Conservation (phyloP, 2,888 invertebrate genomes). For the Mythimna loreyi region DNA sequence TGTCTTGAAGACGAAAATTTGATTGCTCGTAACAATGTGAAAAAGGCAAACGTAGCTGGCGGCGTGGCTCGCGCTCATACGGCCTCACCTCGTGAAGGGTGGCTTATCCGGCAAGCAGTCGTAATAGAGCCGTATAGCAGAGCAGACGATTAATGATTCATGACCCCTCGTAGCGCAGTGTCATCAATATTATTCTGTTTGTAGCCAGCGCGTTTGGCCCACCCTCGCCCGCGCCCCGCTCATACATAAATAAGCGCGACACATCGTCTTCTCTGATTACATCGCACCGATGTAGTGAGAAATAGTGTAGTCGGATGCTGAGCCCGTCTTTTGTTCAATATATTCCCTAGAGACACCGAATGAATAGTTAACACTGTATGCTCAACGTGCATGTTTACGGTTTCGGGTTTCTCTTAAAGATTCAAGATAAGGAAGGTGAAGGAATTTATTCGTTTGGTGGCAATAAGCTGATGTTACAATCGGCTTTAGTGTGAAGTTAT, state of each 20-base stretch:
- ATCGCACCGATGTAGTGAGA: slow-evolving; percentile 91
- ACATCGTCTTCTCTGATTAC: slow-evolving; percentile 91
- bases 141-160: slow-evolving; percentile 91
- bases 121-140: slow-evolving; percentile 90
- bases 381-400: slow-evolving; percentile 88
- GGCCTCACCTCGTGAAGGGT: slow-evolving; percentile 84
- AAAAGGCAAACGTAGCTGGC: slow-evolving; percentile 74
- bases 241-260: slow-evolving; percentile 91
- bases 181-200: slow-evolving; percentile 91
- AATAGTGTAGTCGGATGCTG: slow-evolving; percentile 90
- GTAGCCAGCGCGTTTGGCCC: slow-evolving; percentile 89
- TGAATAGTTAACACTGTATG: slow-evolving; percentile 89
- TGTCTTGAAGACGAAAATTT: slow-evolving; percentile 43
- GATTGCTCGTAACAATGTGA: slow-evolving; percentile 40
- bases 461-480: slow-evolving; percentile 89
- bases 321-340: slow-evolving; percentile 89
- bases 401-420: slow-evolving; percentile 90
- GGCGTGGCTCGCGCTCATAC: slow-evolving; percentile 63
- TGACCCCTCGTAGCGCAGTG: slow-evolving; percentile 90
- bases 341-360: slow-evolving; percentile 86
- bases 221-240: slow-evolving; percentile 89
- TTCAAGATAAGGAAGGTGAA: slow-evolving; percentile 83
- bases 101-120: slow-evolving; percentile 88
- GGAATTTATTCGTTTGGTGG: slow-evolving; percentile 88
- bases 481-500: slow-evolving; percentile 82